These are phyloP conservation scores for Eublepharis macularius DNA, from an alignment of 2,113 vertebrate genomes.

Conservation along the genomic window DNA sequence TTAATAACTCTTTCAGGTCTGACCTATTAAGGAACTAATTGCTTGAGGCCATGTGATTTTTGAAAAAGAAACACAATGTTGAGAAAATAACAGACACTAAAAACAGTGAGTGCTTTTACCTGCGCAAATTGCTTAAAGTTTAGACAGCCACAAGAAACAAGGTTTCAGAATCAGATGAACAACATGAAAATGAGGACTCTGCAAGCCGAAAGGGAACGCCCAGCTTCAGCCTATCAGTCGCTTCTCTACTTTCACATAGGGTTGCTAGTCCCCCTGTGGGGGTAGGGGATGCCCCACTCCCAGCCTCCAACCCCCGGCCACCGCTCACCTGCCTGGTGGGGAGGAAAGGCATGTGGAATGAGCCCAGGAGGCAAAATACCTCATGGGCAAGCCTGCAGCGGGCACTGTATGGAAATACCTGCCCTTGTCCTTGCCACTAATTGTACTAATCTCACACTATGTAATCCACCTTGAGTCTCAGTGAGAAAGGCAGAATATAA, in stretches of 20 bases:
- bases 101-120: conserved; percentile 20
- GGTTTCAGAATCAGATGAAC: background rate
- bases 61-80: conserved; percentile 3
- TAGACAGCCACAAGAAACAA: accelerated
- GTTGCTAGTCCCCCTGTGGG: too few relatives aligned
- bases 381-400: too few relatives aligned
- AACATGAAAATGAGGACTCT: background rate
- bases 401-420: too few relatives aligned
- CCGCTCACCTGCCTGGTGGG: too few relatives aligned
- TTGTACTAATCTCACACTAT: too few relatives aligned
- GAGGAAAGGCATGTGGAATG: too few relatives aligned
- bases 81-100: conserved; percentile 15
- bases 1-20: background rate
- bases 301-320: too few relatives aligned
- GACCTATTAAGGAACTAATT: background rate
- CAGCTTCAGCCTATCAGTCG: background rate
- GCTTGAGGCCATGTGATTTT: background rate
- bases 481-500: too few relatives aligned
- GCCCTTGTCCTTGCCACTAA: too few relatives aligned
- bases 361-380: too few relatives aligned
- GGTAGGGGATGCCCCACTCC: too few relatives aligned
- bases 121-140: background rate
- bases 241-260: background rate
- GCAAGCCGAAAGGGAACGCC: background rate
- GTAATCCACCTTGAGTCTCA: too few relatives aligned